Evolutionary conservation across 2,797 vertebrate genomes (phyloP).

Genomic region (Eulemur rubriventer): DNA sequence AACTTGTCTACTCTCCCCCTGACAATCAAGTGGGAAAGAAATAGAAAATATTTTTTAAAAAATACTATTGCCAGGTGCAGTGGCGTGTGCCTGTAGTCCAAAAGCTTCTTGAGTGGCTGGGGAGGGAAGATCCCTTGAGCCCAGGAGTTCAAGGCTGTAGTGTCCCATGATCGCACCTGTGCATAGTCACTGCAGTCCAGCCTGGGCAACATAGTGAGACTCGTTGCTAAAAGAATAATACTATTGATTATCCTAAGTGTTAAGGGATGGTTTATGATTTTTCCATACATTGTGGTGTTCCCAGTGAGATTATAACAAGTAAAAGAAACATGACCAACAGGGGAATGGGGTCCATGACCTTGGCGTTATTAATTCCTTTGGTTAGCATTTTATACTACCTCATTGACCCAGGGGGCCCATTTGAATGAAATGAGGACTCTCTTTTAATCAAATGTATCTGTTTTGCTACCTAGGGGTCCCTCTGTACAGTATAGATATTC

Average conservation of each 20-base stretch:
- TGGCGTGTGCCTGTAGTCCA: not conserved
- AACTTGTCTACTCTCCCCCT: not conserved
- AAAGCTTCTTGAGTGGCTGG: not conserved
- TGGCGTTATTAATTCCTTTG: constrained; percentile 39
- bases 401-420: not conserved
- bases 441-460: not conserved
- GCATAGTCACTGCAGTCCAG: not conserved
- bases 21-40: constrained; percentile 36
- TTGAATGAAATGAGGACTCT: constrained; percentile 1
- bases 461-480: not conserved
- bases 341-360: not conserved
- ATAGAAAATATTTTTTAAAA: not conserved
- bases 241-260: not conserved
- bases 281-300: not conserved
- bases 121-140: not conserved
- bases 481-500: not conserved
- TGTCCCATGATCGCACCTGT: not conserved
- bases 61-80: not conserved
- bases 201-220: not conserved
- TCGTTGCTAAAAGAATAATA: not conserved
- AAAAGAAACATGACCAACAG: not conserved
- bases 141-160: not conserved
- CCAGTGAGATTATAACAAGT: not conserved
- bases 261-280: constrained; percentile 25
- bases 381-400: constrained; percentile 29